Conservation (phyloP, 2,888 invertebrate genomes). For the Hirtodrosophila cameraria region DNA sequence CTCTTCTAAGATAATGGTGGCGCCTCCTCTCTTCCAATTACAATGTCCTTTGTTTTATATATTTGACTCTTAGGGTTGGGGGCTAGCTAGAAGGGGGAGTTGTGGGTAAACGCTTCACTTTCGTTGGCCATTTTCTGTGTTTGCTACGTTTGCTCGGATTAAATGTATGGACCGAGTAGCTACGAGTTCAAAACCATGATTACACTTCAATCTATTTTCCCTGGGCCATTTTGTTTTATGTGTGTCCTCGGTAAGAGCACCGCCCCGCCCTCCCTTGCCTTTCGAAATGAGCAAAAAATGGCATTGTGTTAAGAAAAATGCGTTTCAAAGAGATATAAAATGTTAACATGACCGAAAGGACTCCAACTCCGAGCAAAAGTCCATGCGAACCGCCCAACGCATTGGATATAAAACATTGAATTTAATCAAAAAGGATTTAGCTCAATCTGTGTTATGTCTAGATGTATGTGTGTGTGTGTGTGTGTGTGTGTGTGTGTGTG, state of each 20-base stretch:
- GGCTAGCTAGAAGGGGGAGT: background rate
- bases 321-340: constrained; percentile 79
- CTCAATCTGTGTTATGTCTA: constrained; percentile 8
- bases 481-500: constrained; percentile 15
- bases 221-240: constrained; percentile 75
- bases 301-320: constrained; percentile 72
- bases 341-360: constrained; percentile 73
- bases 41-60: constrained; percentile 77
- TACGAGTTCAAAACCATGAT: constrained; percentile 80
- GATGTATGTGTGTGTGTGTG: too few relatives aligned
- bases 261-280: background rate
- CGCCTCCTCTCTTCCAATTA: constrained; percentile 58
- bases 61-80: constrained; percentile 35
- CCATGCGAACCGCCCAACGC: constrained; percentile 37
- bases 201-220: constrained; percentile 78
- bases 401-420: constrained; percentile 80
- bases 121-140: constrained; percentile 70
- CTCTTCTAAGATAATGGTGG: too few relatives aligned
- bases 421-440: constrained; percentile 80
- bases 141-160: constrained; percentile 75
- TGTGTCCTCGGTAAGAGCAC: constrained; percentile 16
- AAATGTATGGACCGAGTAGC: constrained; percentile 77
- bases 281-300: constrained; percentile 44
- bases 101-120: constrained; percentile 61
- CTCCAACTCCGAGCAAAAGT: constrained; percentile 12